These are phyloP conservation scores for Plebejus melissa DNA, from an alignment of 2,888 invertebrate species.

Conservation along the genomic window DNA sequence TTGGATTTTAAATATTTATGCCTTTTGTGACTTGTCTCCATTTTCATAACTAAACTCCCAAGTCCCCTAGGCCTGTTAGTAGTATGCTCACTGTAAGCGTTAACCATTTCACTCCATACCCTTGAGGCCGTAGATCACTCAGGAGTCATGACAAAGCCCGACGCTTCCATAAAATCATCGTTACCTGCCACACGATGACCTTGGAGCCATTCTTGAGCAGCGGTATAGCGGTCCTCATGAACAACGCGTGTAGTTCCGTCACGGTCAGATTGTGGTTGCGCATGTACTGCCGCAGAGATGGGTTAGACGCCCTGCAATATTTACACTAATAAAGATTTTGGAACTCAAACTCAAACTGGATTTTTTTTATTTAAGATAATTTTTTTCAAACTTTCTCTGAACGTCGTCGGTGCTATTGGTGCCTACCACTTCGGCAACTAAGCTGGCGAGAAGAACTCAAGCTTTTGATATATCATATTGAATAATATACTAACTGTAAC, in stretches of 20 bases:
- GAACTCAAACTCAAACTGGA: background rate
- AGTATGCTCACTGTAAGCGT: conserved; percentile 31
- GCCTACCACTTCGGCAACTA: too few relatives aligned
- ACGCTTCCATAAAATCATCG: background rate
- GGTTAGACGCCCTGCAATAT: conserved; percentile 56
- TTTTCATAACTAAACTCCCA: too few relatives aligned
- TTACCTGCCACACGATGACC: conserved; percentile 64
- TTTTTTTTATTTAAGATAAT: too few relatives aligned
- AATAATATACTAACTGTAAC: too few relatives aligned
- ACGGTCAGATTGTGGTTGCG: conserved; percentile 46
- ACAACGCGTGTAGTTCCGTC: conserved; percentile 51
- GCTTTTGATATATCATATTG: too few relatives aligned
- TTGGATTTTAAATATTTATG: too few relatives aligned
- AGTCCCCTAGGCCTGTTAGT: background rate
- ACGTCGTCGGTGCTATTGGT: too few relatives aligned
- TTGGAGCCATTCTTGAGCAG: conserved; percentile 47
- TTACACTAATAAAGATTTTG: background rate
- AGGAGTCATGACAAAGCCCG: background rate
- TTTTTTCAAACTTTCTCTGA: too few relatives aligned
- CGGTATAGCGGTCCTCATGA: conserved; percentile 57
- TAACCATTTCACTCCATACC: background rate
- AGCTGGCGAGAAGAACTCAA: too few relatives aligned
- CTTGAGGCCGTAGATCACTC: background rate
- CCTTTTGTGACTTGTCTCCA: too few relatives aligned
- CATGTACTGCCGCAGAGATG: conserved; percentile 53